phyloP scores from a whole-genome alignment of 2,797 vertebrate genomes.

The Ispidina picta region DNA sequence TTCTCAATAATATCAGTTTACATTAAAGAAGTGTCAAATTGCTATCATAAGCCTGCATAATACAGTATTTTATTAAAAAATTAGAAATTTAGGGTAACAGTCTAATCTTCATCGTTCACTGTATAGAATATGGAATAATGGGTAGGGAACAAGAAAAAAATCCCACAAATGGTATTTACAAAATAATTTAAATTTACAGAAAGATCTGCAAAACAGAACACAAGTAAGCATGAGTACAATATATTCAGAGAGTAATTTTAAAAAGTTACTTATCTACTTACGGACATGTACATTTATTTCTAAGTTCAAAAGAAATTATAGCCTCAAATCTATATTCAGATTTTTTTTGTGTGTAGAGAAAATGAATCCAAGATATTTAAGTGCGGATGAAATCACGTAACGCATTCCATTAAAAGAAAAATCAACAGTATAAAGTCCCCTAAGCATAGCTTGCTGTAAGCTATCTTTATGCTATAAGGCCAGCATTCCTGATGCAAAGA shows the following conservation, averaged over 20 bases:
- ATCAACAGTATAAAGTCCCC: neutral
- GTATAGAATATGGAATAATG: neutral
- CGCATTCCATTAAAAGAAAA: neutral
- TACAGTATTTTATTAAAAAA: neutral
- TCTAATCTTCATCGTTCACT: neutral
- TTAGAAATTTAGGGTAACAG: neutral
- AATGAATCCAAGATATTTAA: neutral
- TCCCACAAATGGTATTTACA: neutral
- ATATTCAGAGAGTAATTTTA: neutral
- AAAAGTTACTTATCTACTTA: neutral
- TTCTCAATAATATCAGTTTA: neutral
- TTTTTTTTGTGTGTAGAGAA: neutral
- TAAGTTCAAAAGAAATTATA: neutral
- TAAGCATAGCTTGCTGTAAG: neutral
- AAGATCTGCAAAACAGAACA: neutral
- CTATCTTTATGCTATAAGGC: neutral
- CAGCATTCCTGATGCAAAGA: neutral
- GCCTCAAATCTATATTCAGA: neutral
- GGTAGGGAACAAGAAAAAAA: neutral
- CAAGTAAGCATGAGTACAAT: neutral
- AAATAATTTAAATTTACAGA: neutral
- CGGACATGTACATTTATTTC: neutral
- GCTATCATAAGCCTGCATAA: neutral
- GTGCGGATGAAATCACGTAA: neutral
- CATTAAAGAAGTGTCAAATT: neutral